Percentiles rank a stretch among this genome's conserved stretches.
phyloP scores from a whole-genome alignment of 2,113 vertebrate species.

The Sturnira hondurensis region DNA sequence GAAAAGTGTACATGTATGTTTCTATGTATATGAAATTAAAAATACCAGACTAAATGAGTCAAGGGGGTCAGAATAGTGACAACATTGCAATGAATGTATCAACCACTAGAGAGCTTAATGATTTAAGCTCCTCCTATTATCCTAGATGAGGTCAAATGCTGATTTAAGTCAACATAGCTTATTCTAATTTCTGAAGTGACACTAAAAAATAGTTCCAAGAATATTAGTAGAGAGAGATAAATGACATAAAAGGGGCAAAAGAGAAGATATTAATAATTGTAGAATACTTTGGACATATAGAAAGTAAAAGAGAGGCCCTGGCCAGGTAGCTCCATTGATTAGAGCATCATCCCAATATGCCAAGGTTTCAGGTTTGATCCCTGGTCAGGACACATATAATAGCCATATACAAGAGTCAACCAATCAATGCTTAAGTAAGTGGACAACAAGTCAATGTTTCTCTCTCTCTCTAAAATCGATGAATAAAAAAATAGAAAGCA shows the following conservation, averaged over 20 bases:
- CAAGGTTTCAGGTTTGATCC: no score
- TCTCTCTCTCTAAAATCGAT: no score
- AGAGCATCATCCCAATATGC: no score
- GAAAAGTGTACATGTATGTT: not conserved
- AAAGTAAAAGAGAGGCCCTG: not conserved
- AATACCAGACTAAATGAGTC: not conserved
- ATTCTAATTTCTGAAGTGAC: not conserved
- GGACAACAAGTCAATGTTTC: no score
- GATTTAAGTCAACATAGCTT: not conserved
- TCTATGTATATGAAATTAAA: not conserved
- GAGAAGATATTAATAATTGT: not conserved
- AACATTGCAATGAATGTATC: not conserved
- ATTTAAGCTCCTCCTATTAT: not conserved
- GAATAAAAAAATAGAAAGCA: no score
- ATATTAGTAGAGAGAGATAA: not conserved
- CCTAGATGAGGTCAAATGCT: not conserved
- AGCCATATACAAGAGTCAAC: no score
- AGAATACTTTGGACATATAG: not conserved
- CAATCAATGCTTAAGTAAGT: no score
- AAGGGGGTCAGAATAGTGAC: not conserved
- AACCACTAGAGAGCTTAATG: not conserved
- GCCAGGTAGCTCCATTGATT: no score
- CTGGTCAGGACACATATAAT: no score
- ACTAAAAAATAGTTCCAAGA: not conserved
- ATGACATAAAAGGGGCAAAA: not conserved